These are phyloP conservation scores for Neodiprion fabricii DNA, from an alignment of 1,140 invertebrate genomes.

Conservation along the genomic window DNA sequence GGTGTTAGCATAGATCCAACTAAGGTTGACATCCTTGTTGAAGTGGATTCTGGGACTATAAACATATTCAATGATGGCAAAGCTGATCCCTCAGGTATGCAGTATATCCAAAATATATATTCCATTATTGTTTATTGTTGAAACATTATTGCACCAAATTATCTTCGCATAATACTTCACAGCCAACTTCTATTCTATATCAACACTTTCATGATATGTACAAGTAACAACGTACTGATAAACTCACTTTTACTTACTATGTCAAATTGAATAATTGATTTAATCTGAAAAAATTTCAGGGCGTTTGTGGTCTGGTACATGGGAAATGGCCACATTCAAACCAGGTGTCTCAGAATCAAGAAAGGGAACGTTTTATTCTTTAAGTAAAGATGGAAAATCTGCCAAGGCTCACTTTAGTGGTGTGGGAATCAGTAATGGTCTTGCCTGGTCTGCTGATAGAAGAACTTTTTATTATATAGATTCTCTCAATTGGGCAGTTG, in stretches of 20 bases:
- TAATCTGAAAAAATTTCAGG: background rate
- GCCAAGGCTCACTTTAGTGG: background rate
- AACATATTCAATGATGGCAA: slow-evolving; percentile 60
- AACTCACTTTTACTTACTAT: too few species aligned
- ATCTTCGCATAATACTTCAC: slow-evolving; percentile 18
- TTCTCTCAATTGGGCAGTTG: slow-evolving; percentile 68
- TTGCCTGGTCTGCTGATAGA: slow-evolving; percentile 75
- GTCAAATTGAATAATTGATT: too few species aligned
- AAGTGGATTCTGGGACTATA: slow-evolving; percentile 29
- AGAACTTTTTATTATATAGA: slow-evolving; percentile 78
- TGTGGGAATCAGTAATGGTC: slow-evolving; percentile 78
- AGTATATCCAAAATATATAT: background rate
- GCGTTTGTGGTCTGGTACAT: slow-evolving; percentile 7
- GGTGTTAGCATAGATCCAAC: slow-evolving; percentile 27
- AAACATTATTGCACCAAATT: too few species aligned
- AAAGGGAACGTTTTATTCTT: background rate
- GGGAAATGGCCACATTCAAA: background rate
- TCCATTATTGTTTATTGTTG: background rate
- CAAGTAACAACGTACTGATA: too few species aligned
- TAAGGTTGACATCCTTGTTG: slow-evolving; percentile 13
- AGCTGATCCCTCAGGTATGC: slow-evolving; percentile 52
- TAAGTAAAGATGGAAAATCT: background rate
- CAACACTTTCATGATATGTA: background rate
- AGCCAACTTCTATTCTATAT: background rate
- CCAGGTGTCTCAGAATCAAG: background rate